Base-by-base conservation (phyloP, 2,113 vertebrate genomes). In the Myrmecophaga tridactyla region DNA sequence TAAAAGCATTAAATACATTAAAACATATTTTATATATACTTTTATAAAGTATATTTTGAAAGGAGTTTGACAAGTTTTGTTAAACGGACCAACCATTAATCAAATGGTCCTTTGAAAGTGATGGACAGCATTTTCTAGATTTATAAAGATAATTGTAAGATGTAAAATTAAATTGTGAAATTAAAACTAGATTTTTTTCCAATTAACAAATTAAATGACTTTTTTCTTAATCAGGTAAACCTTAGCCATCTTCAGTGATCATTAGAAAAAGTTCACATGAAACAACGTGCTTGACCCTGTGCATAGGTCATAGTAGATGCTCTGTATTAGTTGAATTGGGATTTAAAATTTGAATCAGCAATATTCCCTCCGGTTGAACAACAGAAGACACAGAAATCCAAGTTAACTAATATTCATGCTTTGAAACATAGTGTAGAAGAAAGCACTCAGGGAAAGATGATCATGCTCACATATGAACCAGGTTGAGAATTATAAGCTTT, bases 1-100 rank as follows among this genome's bases (percentile, higher is more conserved):
- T 39, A 78, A 88, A 92, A 96, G 34, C 93, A 63, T 63, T 92
- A 67, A 92, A 70, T 89, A 48, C 25, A 87, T 69, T 92, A 72
- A 13, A 39, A 12, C 6, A 41, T 41, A 41, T 72, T 63, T 39
- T 15, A 36, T 69, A 18, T 70, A 72, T 70, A 72, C 23, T 72
- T n/a, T n/a, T n/a, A n/a, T n/a, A n/a, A n/a, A n/a, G n/a, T n/a
- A n/a, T n/a, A n/a, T n/a, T n/a, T n/a, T 70, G 90, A 70, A 86
- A 75, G 41, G 73, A 51, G 2, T 73, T 75, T 90, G 75, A 75
- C 6, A n/a, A 90, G 21, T 14, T 75, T 90, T 73, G 9, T 93
- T 81, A 90, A 70, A 75, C 67, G 39, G 8, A 48, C 48, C 48
- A 72, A 36, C 48, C 13, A 7, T 81, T 53, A 81, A 67, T 60